phyloP scores from a whole-genome alignment of 1,140 invertebrate species.

The Probaryconus sp. region DNA sequence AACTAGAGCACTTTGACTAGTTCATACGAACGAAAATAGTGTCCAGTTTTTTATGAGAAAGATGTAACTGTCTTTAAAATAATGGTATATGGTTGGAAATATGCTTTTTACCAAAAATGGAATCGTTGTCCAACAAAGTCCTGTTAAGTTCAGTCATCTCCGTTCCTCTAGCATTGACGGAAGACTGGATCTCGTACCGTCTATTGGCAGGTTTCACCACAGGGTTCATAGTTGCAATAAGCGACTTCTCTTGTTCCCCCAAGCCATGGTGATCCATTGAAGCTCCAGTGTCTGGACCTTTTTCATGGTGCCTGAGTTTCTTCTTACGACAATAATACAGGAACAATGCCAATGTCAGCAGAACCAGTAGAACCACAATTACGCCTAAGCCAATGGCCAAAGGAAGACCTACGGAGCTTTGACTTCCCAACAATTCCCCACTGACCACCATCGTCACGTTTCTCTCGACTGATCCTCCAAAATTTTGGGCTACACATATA shows the following conservation, averaged over 20 bases:
- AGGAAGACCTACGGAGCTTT: slow-evolving; percentile 73
- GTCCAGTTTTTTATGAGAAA: no score
- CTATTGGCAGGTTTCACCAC: slow-evolving; percentile 87
- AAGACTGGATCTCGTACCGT: slow-evolving; percentile 84
- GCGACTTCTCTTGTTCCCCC: slow-evolving; percentile 87
- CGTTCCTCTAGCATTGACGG: slow-evolving; percentile 83
- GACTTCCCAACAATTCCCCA: slow-evolving; percentile 73
- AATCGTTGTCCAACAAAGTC: slow-evolving; percentile 85
- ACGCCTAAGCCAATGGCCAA: slow-evolving; percentile 75
- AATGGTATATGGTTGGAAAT: no score
- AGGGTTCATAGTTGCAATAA: slow-evolving; percentile 89
- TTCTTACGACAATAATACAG: slow-evolving; percentile 83
- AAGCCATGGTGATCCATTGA: slow-evolving; percentile 77
- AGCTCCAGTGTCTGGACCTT: slow-evolving; percentile 75
- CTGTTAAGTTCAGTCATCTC: slow-evolving; percentile 89
- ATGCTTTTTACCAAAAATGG: slow-evolving; percentile 82
- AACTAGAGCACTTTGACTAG: no score
- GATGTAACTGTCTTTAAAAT: no score
- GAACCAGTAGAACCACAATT: slow-evolving; percentile 79
- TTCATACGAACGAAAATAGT: no score
- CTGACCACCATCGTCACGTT: slow-evolving; percentile 84
- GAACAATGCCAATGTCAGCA: slow-evolving; percentile 82
- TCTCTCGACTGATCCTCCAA: slow-evolving; percentile 87
- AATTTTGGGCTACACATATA: slow-evolving; percentile 91
- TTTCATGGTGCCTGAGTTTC: slow-evolving; percentile 77